Conservation (phyloP, 2,113 vertebrate species). For the Lucifuga dentata region DNA sequence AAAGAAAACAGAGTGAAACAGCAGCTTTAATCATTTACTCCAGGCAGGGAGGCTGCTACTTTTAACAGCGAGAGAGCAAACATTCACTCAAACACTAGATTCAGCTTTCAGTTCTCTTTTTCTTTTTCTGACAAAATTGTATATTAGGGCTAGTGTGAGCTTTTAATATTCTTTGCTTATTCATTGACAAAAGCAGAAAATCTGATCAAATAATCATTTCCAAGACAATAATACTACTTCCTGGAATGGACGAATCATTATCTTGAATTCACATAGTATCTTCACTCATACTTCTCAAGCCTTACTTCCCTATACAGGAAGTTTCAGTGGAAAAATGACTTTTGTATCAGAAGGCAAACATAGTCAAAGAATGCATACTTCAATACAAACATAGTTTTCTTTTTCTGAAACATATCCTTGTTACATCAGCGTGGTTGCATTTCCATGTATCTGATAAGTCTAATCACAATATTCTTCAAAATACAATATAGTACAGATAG, state of each 20-base stretch:
- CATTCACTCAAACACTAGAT: constrained; percentile 8
- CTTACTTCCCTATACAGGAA: not conserved
- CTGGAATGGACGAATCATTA: not conserved
- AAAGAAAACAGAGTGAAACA: constrained; percentile 45
- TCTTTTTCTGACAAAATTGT: not conserved
- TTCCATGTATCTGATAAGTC: not conserved
- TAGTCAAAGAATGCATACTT: no score
- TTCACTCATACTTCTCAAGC: no score
- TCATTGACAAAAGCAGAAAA: not conserved
- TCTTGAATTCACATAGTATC: not conserved
- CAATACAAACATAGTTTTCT: no score
- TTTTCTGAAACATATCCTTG: not conserved
- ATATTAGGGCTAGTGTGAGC: not conserved
- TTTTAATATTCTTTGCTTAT: not conserved
- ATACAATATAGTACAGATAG: not conserved
- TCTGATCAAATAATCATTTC: not conserved
- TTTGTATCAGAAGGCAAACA: not conserved
- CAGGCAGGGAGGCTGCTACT: not conserved
- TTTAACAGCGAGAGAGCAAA: constrained; percentile 1
- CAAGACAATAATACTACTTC: constrained; percentile 6
- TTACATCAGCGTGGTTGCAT: not conserved
- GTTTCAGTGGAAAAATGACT: not conserved
- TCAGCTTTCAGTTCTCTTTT: constrained; percentile 20
- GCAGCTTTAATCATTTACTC: constrained; percentile 40
- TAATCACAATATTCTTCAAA: not conserved